Base-by-base conservation (phyloP, 2,888 invertebrate genomes). In the Synergus umbraculus region DNA sequence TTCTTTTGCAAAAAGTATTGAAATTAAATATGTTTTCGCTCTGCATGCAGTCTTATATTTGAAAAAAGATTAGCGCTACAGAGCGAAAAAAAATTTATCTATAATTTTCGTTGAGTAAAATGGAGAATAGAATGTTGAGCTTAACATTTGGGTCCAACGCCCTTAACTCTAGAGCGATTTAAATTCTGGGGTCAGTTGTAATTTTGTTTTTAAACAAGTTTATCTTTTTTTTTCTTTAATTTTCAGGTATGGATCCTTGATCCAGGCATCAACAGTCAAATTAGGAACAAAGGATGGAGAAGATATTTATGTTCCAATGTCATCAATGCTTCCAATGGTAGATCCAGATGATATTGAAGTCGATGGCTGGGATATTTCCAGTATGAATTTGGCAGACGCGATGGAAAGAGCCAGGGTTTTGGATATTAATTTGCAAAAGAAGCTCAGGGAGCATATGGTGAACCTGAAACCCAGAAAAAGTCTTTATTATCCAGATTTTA, bases 331-430 rank as follows among this genome's bases (percentile, higher is more conserved):
- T 43, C 99, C 99, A 0, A 97, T 98, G 96, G 95, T 98, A 1
- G 93, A 97, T 89, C 98, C 98, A 0, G 94, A 98, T 91, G 96
- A 98, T 88, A 94, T 99, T 78, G 93, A 94, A 63, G 93, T 99
- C 79, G 98, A 98, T 90, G 99, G 97, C 0, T 97, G 97, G 97
- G 97, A 97, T 91, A 97, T 97, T 84, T 98, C 97, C 78, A 94
- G 95, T 0, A 88, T 95, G 83, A 97, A 98, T 91, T 91, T 99
- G 86, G 97, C 96, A 0, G 97, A 97, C 83, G 95, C 98, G 0
- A 97, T 98, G 97, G 94, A 94, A 69, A 94, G 98, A 37, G 97
- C 98, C 0, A 94, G 95, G 92, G 98, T 98, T 0, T 92, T 98
- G 64, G 98, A 98, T 88, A 95, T 95, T 83, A 95, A 95, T 76